Percentiles rank a stretch among this genome's conserved stretches.
phyloP scores from a whole-genome alignment of 2,888 invertebrate genomes.

The Mythimna pallens region DNA sequence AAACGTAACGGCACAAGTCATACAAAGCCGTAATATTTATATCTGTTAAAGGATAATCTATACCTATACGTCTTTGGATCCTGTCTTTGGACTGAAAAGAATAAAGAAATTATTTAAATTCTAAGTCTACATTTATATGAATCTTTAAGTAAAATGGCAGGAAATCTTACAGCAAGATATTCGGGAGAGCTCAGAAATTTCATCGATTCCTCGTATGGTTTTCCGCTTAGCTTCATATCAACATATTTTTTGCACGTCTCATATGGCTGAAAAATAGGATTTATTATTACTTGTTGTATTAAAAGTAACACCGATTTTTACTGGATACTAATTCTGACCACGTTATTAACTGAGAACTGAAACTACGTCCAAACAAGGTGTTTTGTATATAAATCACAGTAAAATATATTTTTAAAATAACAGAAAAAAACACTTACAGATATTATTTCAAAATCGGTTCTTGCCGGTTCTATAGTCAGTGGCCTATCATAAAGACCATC shows the following conservation, averaged over 20 bases:
- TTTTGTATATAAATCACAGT: neutral
- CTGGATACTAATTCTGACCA: too few species aligned
- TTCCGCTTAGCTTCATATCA: slow-evolving; percentile 73
- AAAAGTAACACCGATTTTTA: neutral
- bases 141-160: neutral
- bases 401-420: neutral
- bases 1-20: slow-evolving; percentile 94
- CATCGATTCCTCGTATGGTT: slow-evolving; percentile 65
- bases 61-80: slow-evolving; percentile 89
- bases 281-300: neutral
- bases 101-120: neutral
- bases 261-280: slow-evolving; percentile 76
- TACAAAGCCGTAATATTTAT: slow-evolving; percentile 92
- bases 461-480: slow-evolving; percentile 66
- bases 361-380: neutral
- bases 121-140: neutral
- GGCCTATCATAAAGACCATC: slow-evolving; percentile 82
- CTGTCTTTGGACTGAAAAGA: slow-evolving; percentile 83
- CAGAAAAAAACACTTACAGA: slow-evolving; percentile 65
- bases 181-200: slow-evolving; percentile 77
- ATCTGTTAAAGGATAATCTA: slow-evolving; percentile 76
- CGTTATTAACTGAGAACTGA: too few species aligned
- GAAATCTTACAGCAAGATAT: slow-evolving; percentile 77
- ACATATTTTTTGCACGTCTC: slow-evolving; percentile 85
- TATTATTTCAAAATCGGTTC: slow-evolving; percentile 66